Base-by-base conservation (phyloP, 2,888 invertebrate genomes). In the Drosophila pegasa region DNA sequence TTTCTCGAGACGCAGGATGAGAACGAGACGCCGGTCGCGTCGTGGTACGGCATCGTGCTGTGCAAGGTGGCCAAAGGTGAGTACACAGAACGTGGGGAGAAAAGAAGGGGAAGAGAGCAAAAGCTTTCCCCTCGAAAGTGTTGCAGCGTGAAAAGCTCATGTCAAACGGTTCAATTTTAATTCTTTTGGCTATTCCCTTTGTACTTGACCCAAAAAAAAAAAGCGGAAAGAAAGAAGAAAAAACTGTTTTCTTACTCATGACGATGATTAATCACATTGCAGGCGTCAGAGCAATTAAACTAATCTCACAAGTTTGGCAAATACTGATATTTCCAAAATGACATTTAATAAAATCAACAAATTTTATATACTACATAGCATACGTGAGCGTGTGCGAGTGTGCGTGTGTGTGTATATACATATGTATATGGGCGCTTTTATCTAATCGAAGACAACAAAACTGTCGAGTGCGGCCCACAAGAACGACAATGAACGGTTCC, bases 21-120 rank as follows among this genome's bases (percentile, higher is more conserved):
- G 66, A 91, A 91, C 67, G 90, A 91, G 78, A 90, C 90, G 58
- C 91, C 91, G 50, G 85, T 90, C 67, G 87, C 89, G 60, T 90
- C 91, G 61, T 92, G 94, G 93, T 95, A 94, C 92, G 95, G 95
- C 80, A 93, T 96, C 82, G 95, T 95, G 82, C 93, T 95, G 91
- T 95, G 95, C 94, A 94, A 95, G 92, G 94, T 94, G 91, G 94
- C 95, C 91, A 95, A 95, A 94, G 95, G 95, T 95, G 78, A 90
- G 90, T 80, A 57, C 51, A 22, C 7, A 10, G 20, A 29, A 25
- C 25, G 14, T 27, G n/a, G n/a, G n/a, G n/a, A n/a, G 27, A 12
- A n/a, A n/a, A n/a, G n/a, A n/a, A n/a, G n/a, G 5, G 43, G n/a
- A 5, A 10, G 8, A 25, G 8, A 16, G 6, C 1, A 55, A 72